These are phyloP conservation scores for Apteryx owenii DNA, from an alignment of 2,113 vertebrate species.

Conservation along the genomic window DNA sequence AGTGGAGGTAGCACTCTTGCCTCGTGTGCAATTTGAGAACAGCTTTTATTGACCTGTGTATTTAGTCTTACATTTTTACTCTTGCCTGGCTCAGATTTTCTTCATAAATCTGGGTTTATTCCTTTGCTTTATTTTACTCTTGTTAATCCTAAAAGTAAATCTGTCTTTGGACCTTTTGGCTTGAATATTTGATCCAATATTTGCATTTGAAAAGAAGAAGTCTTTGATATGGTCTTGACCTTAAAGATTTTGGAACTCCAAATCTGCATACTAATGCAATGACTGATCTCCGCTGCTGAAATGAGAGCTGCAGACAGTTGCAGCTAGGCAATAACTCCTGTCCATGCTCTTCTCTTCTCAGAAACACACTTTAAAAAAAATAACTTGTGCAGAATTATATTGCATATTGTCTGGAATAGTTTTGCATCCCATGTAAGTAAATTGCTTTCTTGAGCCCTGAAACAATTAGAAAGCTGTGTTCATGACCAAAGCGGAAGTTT, in stretches of 20 bases:
- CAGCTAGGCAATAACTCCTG: background rate
- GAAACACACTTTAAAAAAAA: background rate
- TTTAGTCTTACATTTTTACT: constrained; percentile 31
- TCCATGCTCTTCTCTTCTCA: background rate
- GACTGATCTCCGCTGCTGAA: constrained; percentile 21
- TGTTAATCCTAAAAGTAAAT: constrained; percentile 61
- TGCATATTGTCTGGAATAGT: background rate
- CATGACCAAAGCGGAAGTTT: background rate
- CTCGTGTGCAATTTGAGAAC: background rate
- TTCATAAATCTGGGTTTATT: constrained; percentile 22
- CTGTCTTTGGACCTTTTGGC: constrained; percentile 27
- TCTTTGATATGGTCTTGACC: constrained; percentile 65
- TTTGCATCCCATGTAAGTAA: background rate
- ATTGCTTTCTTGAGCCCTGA: background rate
- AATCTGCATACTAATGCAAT: constrained; percentile 59
- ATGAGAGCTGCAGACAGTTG: background rate
- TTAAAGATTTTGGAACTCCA: constrained; percentile 68
- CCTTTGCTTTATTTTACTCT: constrained; percentile 53
- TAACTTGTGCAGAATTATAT: background rate
- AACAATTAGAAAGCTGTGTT: background rate
- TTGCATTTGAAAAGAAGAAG: constrained; percentile 57
- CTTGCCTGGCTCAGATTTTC: constrained; percentile 7
- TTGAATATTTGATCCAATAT: constrained; percentile 62
- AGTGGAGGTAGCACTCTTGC: background rate
- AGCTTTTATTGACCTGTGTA: background rate